phyloP scores from a whole-genome alignment of 2,797 vertebrate species.

The Austrolebias charrua region DNA sequence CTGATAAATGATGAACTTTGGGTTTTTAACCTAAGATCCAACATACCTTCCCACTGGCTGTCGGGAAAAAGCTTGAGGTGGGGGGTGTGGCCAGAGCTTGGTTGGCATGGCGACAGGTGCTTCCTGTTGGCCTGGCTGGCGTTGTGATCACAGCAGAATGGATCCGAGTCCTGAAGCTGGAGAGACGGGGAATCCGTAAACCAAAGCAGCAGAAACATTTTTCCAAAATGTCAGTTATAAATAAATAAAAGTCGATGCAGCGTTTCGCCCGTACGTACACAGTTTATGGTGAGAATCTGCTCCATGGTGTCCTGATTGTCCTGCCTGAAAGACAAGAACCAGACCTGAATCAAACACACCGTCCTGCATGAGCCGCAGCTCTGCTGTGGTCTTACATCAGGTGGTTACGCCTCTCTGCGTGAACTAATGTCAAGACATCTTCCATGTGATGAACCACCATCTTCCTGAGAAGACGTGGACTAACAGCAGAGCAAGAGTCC shows the following conservation, averaged over 20 bases:
- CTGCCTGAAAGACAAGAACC: constrained; percentile 53
- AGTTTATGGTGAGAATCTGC: constrained; percentile 63
- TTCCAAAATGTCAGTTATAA: no score
- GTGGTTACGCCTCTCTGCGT: neutral
- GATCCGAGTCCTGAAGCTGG: constrained; percentile 53
- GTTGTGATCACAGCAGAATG: constrained; percentile 73
- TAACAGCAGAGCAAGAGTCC: constrained; percentile 27
- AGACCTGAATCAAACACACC: neutral
- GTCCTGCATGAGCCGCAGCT: neutral
- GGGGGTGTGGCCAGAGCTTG: constrained; percentile 51
- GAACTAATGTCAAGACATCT: neutral
- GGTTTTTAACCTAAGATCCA: neutral
- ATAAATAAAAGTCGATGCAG: no score
- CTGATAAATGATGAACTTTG: neutral
- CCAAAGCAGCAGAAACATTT: no score
- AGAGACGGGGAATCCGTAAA: neutral
- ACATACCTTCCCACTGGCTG: constrained; percentile 73
- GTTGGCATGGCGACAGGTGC: constrained; percentile 58
- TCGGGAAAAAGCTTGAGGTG: constrained; percentile 73
- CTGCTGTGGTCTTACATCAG: neutral
- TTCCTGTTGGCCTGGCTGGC: constrained; percentile 69
- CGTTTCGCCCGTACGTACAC: constrained; percentile 62
- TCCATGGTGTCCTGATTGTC: constrained; percentile 75
- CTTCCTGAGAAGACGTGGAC: constrained; percentile 1
- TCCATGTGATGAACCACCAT: neutral